phyloP scores from a whole-genome alignment of 2,113 vertebrate species.

The Ibidorhyncha struthersii region DNA sequence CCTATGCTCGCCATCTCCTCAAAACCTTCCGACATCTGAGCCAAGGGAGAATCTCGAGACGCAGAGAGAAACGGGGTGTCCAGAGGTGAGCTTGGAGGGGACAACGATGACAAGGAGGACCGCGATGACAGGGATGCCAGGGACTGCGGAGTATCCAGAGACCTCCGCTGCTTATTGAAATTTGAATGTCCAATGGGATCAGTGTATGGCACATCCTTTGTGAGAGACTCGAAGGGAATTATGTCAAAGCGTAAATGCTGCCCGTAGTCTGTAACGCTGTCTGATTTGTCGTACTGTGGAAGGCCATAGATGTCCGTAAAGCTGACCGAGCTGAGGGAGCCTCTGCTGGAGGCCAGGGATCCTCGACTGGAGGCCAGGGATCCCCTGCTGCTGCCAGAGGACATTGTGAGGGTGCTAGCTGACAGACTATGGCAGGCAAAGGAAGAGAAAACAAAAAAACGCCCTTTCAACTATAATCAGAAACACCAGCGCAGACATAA shows the following conservation, averaged over 20 bases:
- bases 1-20: conserved; percentile 88
- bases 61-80: conserved; percentile 91
- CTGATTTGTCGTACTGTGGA: conserved; percentile 90
- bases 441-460: neutral
- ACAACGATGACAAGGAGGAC: conserved; percentile 93
- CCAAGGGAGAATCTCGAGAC: conserved; percentile 88
- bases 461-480: neutral
- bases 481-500: neutral
- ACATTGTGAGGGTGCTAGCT: conserved; percentile 93
- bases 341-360: conserved; percentile 92
- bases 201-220: conserved; percentile 73
- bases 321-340: conserved; percentile 96
- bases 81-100: conserved; percentile 94
- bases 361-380: conserved; percentile 94
- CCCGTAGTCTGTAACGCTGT: conserved; percentile 71
- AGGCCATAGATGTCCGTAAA: conserved; percentile 97
- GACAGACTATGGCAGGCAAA: conserved; percentile 81
- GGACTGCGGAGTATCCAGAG: conserved; percentile 92
- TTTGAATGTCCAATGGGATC: conserved; percentile 70
- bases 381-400: conserved; percentile 95
- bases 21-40: conserved; percentile 90
- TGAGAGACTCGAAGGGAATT: conserved; percentile 80
- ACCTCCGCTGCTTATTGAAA: conserved; percentile 83
- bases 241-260: conserved; percentile 88
- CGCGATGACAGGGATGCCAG: conserved; percentile 93